Evolutionary conservation across 1,140 invertebrate species (phyloP), one percentile per base, ranked within the genome.

Genomic region (Hestina assimilis): DNA sequence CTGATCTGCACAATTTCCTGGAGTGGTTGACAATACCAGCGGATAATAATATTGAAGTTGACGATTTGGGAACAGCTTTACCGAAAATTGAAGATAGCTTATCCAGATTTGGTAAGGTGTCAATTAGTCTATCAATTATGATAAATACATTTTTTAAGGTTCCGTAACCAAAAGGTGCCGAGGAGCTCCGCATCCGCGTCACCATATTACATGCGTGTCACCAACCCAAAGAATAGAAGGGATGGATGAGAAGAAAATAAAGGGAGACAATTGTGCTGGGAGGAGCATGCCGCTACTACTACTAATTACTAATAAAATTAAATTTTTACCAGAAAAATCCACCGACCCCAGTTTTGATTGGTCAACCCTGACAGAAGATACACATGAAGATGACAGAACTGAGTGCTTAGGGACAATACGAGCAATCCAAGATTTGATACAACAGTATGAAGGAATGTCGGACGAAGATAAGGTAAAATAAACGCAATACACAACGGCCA

Each of bases 391-490:
- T 2, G 63, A 62, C 2, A 71, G 65, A 21, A 66, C 70, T 0
- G 72, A 78, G 7, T 83, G 71, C 14, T 33, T 79, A 0, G 75
- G 69, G 0, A 74, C 68, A 1, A 63, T 86, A 0, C 67, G 63
- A 9, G 65, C 77, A 5, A 66, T 86, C 0, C 72, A 83, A 31
- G 69, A 79, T 3, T 61, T 86, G 14, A 65, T 83, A 14, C 46
- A 61, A 5, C 55, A 74, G 28, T 86, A 77, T 24, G 73, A 82
- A 8, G 70, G 59, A 1, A 74, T 86, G 68, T 63, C 19, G 17
- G 67, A 78, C 41, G 75, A 79, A 15, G 80, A 81, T 8, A 86
- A 84, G 75, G 83, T 86, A 26, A 2, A 21, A 14, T n/a, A 19
- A 4, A 31, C n/a, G 17, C 6, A 46, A 35, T 33, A 15, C n/a